Conservation (phyloP, 2,113 vertebrate genomes). For the Alectura lathami region DNA sequence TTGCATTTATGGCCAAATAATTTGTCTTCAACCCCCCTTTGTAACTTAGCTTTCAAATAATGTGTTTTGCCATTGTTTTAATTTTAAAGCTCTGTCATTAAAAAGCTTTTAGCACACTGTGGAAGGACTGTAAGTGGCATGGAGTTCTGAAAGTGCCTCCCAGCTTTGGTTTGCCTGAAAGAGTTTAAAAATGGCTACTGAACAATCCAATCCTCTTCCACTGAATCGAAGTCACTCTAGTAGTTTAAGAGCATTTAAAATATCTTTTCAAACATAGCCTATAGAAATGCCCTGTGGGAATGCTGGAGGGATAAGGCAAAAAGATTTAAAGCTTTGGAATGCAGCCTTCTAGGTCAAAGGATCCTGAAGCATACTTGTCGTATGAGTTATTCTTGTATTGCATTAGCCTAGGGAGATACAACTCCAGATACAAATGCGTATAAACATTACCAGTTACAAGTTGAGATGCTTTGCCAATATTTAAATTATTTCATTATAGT, state of each 20-base stretch:
- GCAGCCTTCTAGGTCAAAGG: background rate
- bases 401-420: slow-evolving; percentile 2
- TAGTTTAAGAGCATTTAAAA: background rate
- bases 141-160: background rate
- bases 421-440: background rate
- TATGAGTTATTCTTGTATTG: background rate
- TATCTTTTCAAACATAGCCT: background rate
- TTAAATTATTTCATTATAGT: slow-evolving; percentile 43
- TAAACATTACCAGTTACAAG: background rate
- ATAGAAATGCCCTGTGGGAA: background rate
- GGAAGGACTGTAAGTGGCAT: background rate
- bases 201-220: background rate
- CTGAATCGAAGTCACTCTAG: background rate
- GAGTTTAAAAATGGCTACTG: background rate
- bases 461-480: slow-evolving; percentile 32
- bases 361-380: background rate
- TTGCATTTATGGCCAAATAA: background rate
- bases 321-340: background rate
- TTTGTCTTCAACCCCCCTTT: slow-evolving; percentile 19
- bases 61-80: slow-evolving; percentile 51
- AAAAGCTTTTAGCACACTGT: background rate
- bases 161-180: background rate
- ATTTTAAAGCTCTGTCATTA: slow-evolving; percentile 13
- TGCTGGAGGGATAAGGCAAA: background rate
- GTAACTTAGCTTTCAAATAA: slow-evolving; percentile 39